Evolutionary conservation across 1,140 invertebrate genomes (phyloP), one percentile per base, ranked within the genome.

Genomic region (Leptopilina boulardi): DNA sequence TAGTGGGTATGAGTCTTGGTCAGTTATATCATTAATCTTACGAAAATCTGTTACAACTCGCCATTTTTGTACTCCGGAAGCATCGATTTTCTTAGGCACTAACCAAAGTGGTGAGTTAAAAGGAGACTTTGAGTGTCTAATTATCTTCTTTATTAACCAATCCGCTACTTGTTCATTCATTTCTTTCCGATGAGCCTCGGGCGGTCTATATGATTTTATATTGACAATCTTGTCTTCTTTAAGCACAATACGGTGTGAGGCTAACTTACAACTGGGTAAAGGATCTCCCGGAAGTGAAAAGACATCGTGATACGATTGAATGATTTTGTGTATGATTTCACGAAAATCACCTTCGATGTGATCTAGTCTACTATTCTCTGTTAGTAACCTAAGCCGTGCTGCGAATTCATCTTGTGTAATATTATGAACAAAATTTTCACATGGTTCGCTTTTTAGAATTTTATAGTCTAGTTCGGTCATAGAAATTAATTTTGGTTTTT

Each of bases 1-100:
- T 91, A 91, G 59, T 78, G 59, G 80, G 74, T 6, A 82, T 82
- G 8, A 90, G 84, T n/a, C 87, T 86, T 9, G 92, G 89, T 9
- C n/a, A n/a, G n/a, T n/a, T n/a, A n/a, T n/a, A n/a, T n/a, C n/a
- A n/a, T n/a, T n/a, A n/a, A n/a, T 47, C 9, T 47, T 47, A n/a
- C 44, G 44, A 47, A 47, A 47, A 13, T 34, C 30, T 3, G n/a
- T n/a, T n/a, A n/a, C n/a, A 6, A 34, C 30, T 34, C 30, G 85
- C 80, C 6, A 91, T 75, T 71, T 82, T 23, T 41, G 42, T 13
- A 76, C 77, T 18, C 76, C 75, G n/a, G 74, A 76, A 13, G 76
- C 81, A 72, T 79, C 76, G 5, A 41, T 34, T 41, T 75, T 75
- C 34, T 75, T 70, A 0, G 88, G 84, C 9, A 90, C 87, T 10